Conservation (phyloP, 2,113 vertebrate species). For the Mobula hypostoma region DNA sequence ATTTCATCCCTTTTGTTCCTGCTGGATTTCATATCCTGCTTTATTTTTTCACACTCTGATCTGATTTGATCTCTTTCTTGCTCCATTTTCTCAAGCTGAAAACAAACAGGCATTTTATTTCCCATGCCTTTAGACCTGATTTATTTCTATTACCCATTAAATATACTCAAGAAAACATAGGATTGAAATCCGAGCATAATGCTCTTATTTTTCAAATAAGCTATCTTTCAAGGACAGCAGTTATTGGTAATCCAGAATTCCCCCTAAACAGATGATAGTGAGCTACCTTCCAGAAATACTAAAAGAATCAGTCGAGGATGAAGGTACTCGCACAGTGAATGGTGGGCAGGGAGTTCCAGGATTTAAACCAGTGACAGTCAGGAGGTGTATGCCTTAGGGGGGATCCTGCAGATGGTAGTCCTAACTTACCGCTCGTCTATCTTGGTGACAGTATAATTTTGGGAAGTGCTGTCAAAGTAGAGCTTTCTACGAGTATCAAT, state of each 20-base stretch:
- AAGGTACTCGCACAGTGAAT: too few species aligned
- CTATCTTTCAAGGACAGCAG: background rate
- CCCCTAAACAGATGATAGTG: too few species aligned
- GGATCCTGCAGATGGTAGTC: too few species aligned
- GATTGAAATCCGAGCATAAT: background rate
- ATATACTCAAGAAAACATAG: background rate
- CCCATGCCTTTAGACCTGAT: background rate
- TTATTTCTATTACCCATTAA: background rate
- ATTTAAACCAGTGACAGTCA: too few species aligned
- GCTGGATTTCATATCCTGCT: slow-evolving; percentile 47
- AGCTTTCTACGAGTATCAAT: background rate
- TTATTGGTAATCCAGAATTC: too few species aligned
- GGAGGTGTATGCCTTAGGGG: too few species aligned
- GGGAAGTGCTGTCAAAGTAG: too few species aligned
- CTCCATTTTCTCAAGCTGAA: slow-evolving; percentile 49
- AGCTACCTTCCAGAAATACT: too few species aligned
- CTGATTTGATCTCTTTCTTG: slow-evolving; percentile 49
- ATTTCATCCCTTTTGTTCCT: slow-evolving; percentile 43
- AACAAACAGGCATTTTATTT: background rate
- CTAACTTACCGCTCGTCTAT: too few species aligned
- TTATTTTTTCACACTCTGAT: slow-evolving; percentile 51
- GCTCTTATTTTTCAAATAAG: background rate
- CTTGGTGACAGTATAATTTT: too few species aligned
- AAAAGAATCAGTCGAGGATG: too few species aligned
- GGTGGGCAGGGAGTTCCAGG: too few species aligned